phyloP scores from a whole-genome alignment of 2,113 vertebrate species.

The Galbula dea region DNA sequence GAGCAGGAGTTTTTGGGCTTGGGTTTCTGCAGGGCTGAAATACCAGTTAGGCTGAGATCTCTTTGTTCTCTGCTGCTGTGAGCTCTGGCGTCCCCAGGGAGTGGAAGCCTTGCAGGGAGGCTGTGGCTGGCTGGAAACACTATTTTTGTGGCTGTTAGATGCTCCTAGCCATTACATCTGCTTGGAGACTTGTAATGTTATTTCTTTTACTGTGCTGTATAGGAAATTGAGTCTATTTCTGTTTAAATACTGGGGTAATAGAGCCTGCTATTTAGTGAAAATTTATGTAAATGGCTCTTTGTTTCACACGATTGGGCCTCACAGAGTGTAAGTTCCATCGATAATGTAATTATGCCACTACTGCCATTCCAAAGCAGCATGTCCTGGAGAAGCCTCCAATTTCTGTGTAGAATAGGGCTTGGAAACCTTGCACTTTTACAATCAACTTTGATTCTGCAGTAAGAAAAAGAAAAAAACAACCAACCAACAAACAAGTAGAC shows the following conservation, averaged over 20 bases:
- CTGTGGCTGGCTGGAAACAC: background rate
- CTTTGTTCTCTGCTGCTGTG: background rate
- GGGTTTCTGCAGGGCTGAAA: background rate
- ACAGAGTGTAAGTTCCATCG: background rate
- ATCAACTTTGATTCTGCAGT: background rate
- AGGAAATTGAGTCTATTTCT: constrained; percentile 42
- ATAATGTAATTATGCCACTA: constrained; percentile 31
- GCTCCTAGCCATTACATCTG: background rate
- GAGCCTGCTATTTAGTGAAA: constrained; percentile 41
- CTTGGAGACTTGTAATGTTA: background rate
- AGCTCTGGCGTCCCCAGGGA: background rate
- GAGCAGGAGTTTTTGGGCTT: background rate
- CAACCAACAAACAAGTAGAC: too few relatives aligned
- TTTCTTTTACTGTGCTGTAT: background rate
- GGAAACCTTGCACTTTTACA: background rate
- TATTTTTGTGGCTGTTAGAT: background rate
- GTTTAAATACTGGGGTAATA: constrained; percentile 39
- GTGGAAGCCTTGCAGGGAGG: background rate
- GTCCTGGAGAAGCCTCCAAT: background rate
- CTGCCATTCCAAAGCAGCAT: background rate
- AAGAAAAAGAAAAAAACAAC: background rate
- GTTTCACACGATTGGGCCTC: constrained; percentile 51
- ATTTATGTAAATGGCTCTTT: constrained; percentile 45
- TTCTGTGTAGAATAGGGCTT: background rate
- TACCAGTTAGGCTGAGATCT: background rate